Evolutionary conservation across 2,797 vertebrate genomes (phyloP).

Genomic region (Steatocranus sp.): DNA sequence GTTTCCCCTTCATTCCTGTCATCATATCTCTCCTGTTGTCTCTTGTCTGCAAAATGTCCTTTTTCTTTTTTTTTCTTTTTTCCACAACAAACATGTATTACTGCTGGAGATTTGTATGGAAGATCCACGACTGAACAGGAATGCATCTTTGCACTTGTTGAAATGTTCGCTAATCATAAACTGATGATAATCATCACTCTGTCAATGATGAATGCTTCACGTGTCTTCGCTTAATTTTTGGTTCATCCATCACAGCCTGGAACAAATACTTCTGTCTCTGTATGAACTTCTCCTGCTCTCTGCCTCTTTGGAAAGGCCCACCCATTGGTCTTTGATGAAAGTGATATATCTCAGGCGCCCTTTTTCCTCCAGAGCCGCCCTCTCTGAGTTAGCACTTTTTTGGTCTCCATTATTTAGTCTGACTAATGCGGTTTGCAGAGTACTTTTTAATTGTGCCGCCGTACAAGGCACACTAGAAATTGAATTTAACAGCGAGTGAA

Average conservation of each 20-base stretch:
- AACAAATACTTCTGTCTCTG: slow-evolving; percentile 2
- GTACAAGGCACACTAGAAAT: background rate
- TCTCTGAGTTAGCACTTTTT: slow-evolving; percentile 9
- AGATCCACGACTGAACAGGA: background rate
- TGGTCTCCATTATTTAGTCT: slow-evolving; percentile 23
- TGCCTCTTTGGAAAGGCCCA: background rate
- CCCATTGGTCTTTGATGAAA: slow-evolving; percentile 21
- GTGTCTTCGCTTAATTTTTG: slow-evolving; percentile 4
- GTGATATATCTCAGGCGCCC: background rate
- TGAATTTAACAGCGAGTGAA: slow-evolving; percentile 6
- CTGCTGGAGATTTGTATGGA: background rate
- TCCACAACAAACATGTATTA: background rate
- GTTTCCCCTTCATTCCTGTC: background rate
- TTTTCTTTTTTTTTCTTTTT: background rate
- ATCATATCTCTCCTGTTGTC: background rate
- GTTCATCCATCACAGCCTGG: slow-evolving; percentile 13
- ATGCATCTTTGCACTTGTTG: background rate
- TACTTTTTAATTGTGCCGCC: slow-evolving; percentile 15
- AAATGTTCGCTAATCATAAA: slow-evolving; percentile 20
- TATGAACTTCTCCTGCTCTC: slow-evolving; percentile 18
- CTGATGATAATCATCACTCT: slow-evolving; percentile 1
- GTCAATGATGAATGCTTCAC: slow-evolving; percentile 5
- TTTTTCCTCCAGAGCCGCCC: background rate
- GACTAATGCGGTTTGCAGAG: slow-evolving; percentile 11
- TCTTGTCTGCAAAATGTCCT: background rate